Evolutionary conservation across 2,888 invertebrate species (phyloP).

Genomic region (Pandemis corylana): DNA sequence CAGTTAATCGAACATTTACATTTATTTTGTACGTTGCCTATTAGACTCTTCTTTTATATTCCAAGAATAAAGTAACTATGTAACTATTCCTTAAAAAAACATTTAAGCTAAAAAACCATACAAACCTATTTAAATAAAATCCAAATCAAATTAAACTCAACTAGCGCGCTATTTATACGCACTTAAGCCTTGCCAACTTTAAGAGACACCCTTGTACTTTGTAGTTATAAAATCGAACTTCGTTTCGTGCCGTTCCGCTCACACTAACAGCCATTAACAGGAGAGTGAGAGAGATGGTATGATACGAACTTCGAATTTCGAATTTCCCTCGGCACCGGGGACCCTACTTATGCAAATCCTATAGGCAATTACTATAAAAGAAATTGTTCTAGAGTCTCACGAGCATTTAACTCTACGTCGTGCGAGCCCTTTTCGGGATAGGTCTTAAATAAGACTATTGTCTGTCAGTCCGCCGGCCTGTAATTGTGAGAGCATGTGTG

Average conservation of each 20-base stretch:
- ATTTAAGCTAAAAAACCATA: not conserved
- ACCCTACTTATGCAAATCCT: slow-evolving; percentile 71
- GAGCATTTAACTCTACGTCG: slow-evolving; percentile 54
- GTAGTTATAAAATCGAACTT: too few species aligned
- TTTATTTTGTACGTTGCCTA: too few species aligned
- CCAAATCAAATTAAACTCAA: slow-evolving; percentile 9
- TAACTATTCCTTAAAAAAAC: not conserved
- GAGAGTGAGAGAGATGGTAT: too few species aligned
- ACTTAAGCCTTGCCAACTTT: slow-evolving; percentile 13
- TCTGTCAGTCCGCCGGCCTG: slow-evolving; percentile 57
- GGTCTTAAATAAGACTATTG: slow-evolving; percentile 64
- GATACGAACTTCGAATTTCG: too few species aligned
- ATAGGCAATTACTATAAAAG: slow-evolving; percentile 76
- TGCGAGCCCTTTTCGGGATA: slow-evolving; percentile 72
- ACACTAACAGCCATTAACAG: too few species aligned
- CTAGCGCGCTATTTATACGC: slow-evolving; percentile 21
- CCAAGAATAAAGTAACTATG: not conserved
- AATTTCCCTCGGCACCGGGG: slow-evolving; percentile 34
- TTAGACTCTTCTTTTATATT: too few species aligned
- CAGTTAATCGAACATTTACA: too few species aligned
- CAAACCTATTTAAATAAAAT: slow-evolving; percentile 9
- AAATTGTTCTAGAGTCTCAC: slow-evolving; percentile 62
- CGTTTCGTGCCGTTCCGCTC: too few species aligned
- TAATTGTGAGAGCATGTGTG: slow-evolving; percentile 48
- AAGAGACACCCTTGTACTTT: not conserved